These are phyloP conservation scores for Enhydra lutris DNA, from an alignment of 2,113 vertebrate species.

Conservation along the genomic window DNA sequence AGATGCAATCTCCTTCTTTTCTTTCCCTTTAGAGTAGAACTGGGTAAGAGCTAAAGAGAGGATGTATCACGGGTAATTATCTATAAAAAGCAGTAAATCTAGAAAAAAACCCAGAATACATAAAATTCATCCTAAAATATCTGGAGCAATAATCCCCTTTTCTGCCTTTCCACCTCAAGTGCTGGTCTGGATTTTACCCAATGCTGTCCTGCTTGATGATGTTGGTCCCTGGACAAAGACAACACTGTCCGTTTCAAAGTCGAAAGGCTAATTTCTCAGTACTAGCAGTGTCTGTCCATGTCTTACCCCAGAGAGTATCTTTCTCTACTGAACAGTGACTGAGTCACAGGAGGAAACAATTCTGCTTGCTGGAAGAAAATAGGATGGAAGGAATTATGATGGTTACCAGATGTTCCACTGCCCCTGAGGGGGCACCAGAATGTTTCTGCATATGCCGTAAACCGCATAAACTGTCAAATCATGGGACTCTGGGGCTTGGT, in stretches of 20 bases:
- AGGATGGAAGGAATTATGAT: constrained; percentile 28
- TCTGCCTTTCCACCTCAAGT: background rate
- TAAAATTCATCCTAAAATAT: background rate
- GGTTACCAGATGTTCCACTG: constrained; percentile 55
- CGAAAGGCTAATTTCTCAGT: constrained; percentile 20
- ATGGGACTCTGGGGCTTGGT: background rate
- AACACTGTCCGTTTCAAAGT: background rate
- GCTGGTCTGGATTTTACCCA: background rate
- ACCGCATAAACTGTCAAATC: constrained; percentile 7
- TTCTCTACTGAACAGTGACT: constrained; percentile 8
- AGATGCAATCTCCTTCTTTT: background rate
- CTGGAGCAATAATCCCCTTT: background rate
- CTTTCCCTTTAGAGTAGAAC: background rate
- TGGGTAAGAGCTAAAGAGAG: background rate
- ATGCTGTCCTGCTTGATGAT: background rate
- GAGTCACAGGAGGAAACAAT: constrained; percentile 54
- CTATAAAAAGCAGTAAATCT: background rate
- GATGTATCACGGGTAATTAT: background rate
- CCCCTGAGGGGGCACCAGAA: background rate
- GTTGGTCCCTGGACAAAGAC: background rate
- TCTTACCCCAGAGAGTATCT: constrained; percentile 15
- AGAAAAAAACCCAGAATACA: background rate
- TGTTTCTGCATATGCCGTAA: background rate
- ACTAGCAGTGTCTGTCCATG: background rate
- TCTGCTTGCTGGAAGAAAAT: constrained; percentile 54